Conservation (phyloP, 2,888 invertebrate genomes). For the Sphecodes monilicornis region DNA sequence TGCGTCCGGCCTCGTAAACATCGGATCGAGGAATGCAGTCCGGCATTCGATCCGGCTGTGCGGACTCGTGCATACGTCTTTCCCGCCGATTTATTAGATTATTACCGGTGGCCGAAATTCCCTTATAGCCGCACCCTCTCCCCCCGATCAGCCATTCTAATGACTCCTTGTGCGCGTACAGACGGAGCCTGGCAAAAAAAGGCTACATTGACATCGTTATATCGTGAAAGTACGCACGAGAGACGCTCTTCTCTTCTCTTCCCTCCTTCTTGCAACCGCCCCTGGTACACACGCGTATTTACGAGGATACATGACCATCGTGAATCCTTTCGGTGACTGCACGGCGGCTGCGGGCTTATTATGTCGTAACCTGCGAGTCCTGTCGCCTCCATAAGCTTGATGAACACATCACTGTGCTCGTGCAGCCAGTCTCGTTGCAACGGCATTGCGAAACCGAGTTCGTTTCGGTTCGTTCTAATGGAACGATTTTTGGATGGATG, state of each 20-base stretch:
- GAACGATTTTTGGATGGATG: not conserved
- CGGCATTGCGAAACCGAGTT: not conserved
- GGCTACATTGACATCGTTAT: conserved; percentile 41
- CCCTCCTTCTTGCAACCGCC: not conserved
- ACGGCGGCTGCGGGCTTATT: conserved; percentile 27
- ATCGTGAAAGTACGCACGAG: conserved; percentile 23
- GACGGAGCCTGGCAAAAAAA: conserved; percentile 11
- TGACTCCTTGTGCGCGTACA: conserved; percentile 29
- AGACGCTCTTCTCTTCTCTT: not conserved
- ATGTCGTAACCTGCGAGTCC: conserved; percentile 18
- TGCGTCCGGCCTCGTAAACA: conserved; percentile 75
- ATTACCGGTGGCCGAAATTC: conserved; percentile 67
- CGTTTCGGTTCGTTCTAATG: not conserved
- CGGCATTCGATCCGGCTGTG: conserved; percentile 41
- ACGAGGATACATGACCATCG: conserved; percentile 23
- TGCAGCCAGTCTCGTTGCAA: not conserved
- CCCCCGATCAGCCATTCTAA: conserved; percentile 25
- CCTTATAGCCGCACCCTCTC: not conserved
- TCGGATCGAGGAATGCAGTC: conserved; percentile 66
- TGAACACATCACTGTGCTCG: not conserved
- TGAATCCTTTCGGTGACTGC: conserved; percentile 8
- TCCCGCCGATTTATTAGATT: conserved; percentile 77
- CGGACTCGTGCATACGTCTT: conserved; percentile 44
- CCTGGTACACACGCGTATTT: conserved; percentile 22
- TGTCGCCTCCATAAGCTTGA: conserved; percentile 4